Evolutionary conservation across 1,140 invertebrate genomes (phyloP).

Genomic region (Euura lappo): DNA sequence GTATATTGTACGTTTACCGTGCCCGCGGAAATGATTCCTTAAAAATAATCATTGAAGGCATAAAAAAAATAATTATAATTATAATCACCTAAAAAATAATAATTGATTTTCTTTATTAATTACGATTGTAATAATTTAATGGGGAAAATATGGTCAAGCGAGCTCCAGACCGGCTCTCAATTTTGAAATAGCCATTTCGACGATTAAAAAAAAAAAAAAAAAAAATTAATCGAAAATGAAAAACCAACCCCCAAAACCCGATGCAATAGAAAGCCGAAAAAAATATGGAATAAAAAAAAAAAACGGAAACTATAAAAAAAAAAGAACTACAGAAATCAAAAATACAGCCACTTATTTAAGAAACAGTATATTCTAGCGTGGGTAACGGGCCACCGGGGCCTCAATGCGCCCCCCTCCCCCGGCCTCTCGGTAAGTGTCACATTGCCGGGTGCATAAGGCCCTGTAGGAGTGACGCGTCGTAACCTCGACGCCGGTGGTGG

Average conservation of each 20-base stretch:
- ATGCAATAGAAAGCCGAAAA: conserved; percentile 65
- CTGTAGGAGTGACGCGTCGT: conserved; percentile 38
- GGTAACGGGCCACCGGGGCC: conserved; percentile 41
- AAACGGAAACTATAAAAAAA: conserved; percentile 38
- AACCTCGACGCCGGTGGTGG: conserved; percentile 53
- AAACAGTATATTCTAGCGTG: conserved; percentile 70
- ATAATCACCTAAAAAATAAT: too few relatives aligned
- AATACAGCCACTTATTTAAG: conserved; percentile 70
- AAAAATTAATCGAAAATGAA: too few relatives aligned
- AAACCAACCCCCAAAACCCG: conserved; percentile 66
- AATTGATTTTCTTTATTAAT: too few relatives aligned
- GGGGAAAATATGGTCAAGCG: conserved; percentile 37
- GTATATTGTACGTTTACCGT: too few relatives aligned
- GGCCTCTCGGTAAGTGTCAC: conserved; percentile 26
- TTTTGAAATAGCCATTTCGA: conserved; percentile 71
- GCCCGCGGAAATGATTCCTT: too few relatives aligned
- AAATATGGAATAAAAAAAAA: conserved; percentile 62
- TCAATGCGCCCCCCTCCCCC: conserved; percentile 45
- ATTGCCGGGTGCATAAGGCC: conserved; percentile 53
- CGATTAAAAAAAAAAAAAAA: conserved; percentile 61
- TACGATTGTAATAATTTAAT: not conserved
- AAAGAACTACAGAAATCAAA: conserved; percentile 66
- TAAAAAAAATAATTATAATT: too few relatives aligned
- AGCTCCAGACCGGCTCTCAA: conserved; percentile 68
- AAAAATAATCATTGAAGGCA: too few relatives aligned